Base-by-base conservation (phyloP, 2,113 vertebrate species). In the Python bivittatus region DNA sequence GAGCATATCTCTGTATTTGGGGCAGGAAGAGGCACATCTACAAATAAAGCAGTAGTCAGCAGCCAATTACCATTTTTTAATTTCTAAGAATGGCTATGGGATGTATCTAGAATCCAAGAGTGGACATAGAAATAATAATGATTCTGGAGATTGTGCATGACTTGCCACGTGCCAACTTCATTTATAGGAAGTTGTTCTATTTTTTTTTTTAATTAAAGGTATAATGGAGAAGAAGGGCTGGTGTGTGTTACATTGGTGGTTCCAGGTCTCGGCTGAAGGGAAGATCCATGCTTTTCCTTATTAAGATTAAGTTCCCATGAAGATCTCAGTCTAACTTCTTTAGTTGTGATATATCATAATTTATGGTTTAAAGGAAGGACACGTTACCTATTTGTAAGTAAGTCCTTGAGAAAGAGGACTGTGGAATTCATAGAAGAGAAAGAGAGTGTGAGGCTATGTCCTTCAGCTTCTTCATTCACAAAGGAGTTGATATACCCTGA, bases 321-420 rank as follows among this genome's bases (percentile, higher is more conserved):
- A 29, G 42, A 58, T 58, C 64, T 58, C 4, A 54, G 53, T 7
- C 13, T 68, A 88, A 90, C 89, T 29, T 92, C 93, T 33, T 88
- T 91, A 93, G 53, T 93, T 94, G 93, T 93, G 10, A 90, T 96
- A 91, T 94, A 92, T 92, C 0, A 5, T 64, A 86, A 3, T 38
- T 89, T 84, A 9, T 27, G 93, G 93, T 93, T 91, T 87, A 95
- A 93, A 90, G 91, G 90, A 95, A 88, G 68, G 17, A 60, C 4
- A 68, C 42, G 94, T 94, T 7, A 92, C 92, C 97, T 96, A 85
- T 85, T 94, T 95, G 95, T 94, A 94, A 93, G 92, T 89, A 60
- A 94, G 3, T 91, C 17, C 29, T 44, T 86, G 88, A 93, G 95
- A 95, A 94, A 13, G 0, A 86, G 95, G 94, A 86, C 90, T 84